Evolutionary conservation across 2,888 invertebrate genomes (phyloP).

Genomic region (Tipula unca): DNA sequence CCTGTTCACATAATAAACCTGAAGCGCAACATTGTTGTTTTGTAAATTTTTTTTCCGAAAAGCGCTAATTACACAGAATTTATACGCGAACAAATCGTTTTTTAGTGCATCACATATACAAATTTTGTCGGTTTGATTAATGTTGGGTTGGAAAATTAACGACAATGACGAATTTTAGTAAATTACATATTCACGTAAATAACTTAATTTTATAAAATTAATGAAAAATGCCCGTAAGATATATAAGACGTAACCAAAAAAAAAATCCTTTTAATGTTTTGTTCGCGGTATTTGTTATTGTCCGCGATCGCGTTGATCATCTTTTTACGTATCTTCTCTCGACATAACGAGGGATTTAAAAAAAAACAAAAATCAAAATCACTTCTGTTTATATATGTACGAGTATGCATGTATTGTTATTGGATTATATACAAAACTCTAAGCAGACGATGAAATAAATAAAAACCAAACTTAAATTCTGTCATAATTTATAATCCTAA

Average conservation of each 20-base stretch:
- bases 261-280: neutral
- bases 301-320: neutral
- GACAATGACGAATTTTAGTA: neutral
- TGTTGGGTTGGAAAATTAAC: neutral
- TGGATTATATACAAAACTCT: neutral
- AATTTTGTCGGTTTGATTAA: neutral
- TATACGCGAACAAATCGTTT: neutral
- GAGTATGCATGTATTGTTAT: neutral
- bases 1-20: neutral
- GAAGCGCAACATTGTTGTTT: neutral
- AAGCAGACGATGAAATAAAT: neutral
- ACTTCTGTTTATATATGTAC: neutral
- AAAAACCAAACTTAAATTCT: neutral
- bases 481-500: constrained; percentile 8
- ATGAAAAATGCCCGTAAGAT: neutral
- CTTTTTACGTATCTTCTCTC: neutral
- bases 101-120: neutral
- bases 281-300: neutral
- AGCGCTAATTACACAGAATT: neutral
- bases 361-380: neutral
- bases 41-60: neutral
- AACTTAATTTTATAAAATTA: neutral
- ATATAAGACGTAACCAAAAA: neutral
- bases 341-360: neutral
- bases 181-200: neutral